Percentiles rank a stretch among this genome's conserved stretches.
phyloP scores from a whole-genome alignment of 2,113 vertebrate species.

The human (Homo sapiens) region GRCh38 chrX:38839501-38840000 shows the following conservation, averaged over 20 bases:
- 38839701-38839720: slow-evolving; percentile 31
- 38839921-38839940: not conserved
- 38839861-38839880: not conserved
- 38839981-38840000: slow-evolving; percentile 3
- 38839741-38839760: not conserved
- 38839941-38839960: not conserved
- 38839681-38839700: not conserved
- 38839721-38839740: not conserved
- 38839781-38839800: not conserved
- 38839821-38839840: not conserved
- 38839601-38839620: not conserved
- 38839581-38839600: not conserved
- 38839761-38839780: not conserved
- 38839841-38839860: not conserved
- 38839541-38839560: not conserved
- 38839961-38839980: not conserved
- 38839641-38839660: not conserved
- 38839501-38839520: not conserved
- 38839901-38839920: not conserved
- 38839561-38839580: not conserved
- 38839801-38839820: not conserved
- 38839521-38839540: slow-evolving; percentile 39
- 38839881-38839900: not conserved
- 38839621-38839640: not conserved
- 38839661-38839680: not conserved